These are phyloP conservation scores for Alentia gelatinosa DNA, from an alignment of 2,888 invertebrate genomes.

Conservation along the genomic window DNA sequence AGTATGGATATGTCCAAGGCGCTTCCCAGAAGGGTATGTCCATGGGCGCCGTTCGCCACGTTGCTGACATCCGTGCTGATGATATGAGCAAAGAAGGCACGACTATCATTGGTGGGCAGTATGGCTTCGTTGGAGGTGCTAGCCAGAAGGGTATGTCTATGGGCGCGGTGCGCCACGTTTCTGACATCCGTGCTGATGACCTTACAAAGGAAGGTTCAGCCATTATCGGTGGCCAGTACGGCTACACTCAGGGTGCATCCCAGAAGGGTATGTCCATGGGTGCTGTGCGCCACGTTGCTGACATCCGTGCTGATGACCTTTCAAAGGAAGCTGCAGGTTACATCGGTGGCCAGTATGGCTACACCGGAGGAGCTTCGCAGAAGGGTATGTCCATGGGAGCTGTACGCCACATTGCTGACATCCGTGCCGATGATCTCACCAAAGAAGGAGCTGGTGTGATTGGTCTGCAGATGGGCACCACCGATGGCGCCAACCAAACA, in stretches of 20 bases:
- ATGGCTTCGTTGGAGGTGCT: conserved; percentile 76
- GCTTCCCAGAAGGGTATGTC: conserved; percentile 77
- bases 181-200: conserved; percentile 59
- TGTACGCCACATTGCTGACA: conserved; percentile 68
- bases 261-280: conserved; percentile 70
- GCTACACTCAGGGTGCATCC: conserved; percentile 58
- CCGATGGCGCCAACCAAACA: conserved; percentile 56
- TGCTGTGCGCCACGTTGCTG: conserved; percentile 71
- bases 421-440: conserved; percentile 52
- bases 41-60: conserved; percentile 74
- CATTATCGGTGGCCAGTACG: conserved; percentile 61
- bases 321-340: conserved; percentile 71
- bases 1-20: conserved; percentile 74
- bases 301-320: conserved; percentile 62
- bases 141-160: conserved; percentile 75
- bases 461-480: conserved; percentile 61
- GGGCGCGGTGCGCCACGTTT: conserved; percentile 71
- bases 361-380: conserved; percentile 75
- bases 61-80: conserved; percentile 74
- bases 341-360: conserved; percentile 77
- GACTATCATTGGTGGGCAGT: conserved; percentile 73
- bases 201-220: conserved; percentile 55
- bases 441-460: conserved; percentile 55
- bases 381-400: conserved; percentile 58
- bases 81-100: conserved; percentile 71